Base-by-base conservation (phyloP, 2,797 vertebrate genomes). In the Brotogeris chrysoptera region DNA sequence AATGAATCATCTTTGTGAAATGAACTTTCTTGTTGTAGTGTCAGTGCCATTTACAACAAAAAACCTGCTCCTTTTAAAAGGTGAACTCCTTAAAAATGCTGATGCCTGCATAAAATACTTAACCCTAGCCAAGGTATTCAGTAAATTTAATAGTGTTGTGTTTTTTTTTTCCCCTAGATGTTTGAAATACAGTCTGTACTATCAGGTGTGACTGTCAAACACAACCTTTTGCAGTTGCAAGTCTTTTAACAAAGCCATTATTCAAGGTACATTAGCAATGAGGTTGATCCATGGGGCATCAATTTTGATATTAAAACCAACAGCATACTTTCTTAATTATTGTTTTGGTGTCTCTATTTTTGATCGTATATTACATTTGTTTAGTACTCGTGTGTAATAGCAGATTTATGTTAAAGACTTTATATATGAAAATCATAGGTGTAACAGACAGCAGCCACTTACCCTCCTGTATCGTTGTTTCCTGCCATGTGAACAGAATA, bases 1-100 rank as follows among this genome's bases (percentile, higher is more conserved):
- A 98, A 99, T 99, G 98, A 98, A 99, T 99, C 98, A 98, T 98
- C 98, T 98, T 98, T 98, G 98, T 97, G 98, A 98, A 98, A 98
- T 98, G 98, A 98, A 98, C 98, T 98, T 98, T 98, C 98, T 98
- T 98, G 98, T 98, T 98, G 98, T 98, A 97, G 98, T 98, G 98
- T 98, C 98, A 97, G 97, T 98, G 98, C 97, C 98, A 97, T 98
- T 98, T 98, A 98, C 98, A 98, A 98, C 97, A 97, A 97, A 98
- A 98, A 98, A 95, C 97, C 95, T 97, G 97, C 97, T 98, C 96
- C 97, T 95, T 97, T 98, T 98, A 97, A 97, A 98, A 98, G 97
- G 98, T 98, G 98, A 98, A 97, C 96, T 94, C 92, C 85, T 93
- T 92, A 92, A 97, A 98, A 93, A 97, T 98, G 98, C 98, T 98